A percentile compares a stretch with the other conserved stretches of the same genome.
These are phyloP conservation scores for Helicoverpa assulta DNA, from an alignment of 2,888 invertebrate species.

Conservation along the genomic window DNA sequence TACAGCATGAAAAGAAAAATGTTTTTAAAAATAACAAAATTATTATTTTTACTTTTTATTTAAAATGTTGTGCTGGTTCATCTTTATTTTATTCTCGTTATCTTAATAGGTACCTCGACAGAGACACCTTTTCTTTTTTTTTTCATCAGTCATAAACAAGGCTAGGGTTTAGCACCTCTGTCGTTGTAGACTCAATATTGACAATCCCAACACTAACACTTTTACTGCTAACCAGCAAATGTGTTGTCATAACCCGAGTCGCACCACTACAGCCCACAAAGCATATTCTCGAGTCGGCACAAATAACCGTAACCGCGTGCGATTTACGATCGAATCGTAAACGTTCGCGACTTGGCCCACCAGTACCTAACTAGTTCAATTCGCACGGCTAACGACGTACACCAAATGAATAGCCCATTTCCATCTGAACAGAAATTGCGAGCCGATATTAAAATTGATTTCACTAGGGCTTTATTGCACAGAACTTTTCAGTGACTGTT, in stretches of 20 bases:
- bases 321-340: slow-evolving; percentile 31
- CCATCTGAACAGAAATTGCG: slow-evolving; percentile 62
- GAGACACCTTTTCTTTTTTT: too few species aligned
- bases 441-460: slow-evolving; percentile 81
- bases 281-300: slow-evolving; percentile 5
- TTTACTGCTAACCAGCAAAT: slow-evolving; percentile 35
- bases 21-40: background rate
- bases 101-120: too few species aligned
- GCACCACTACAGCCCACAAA: slow-evolving; percentile 32
- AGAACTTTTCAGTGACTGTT: slow-evolving; percentile 71
- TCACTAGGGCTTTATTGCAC: slow-evolving; percentile 74
- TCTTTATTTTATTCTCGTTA: too few species aligned
- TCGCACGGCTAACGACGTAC: slow-evolving; percentile 69
- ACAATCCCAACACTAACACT: slow-evolving; percentile 4
- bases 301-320: slow-evolving; percentile 25
- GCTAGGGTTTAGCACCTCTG: background rate
- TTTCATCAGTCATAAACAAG: background rate
- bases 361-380: slow-evolving; percentile 66
- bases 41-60: too few species aligned
- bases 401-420: slow-evolving; percentile 72
- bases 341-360: slow-evolving; percentile 48
- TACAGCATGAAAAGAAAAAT: slow-evolving; percentile 16
- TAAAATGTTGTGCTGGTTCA: too few species aligned
- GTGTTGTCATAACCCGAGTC: slow-evolving; percentile 22
- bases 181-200: background rate